These are phyloP conservation scores for Cryptophagus acutangulus DNA, from an alignment of 2,888 invertebrate species.

Conservation along the genomic window DNA sequence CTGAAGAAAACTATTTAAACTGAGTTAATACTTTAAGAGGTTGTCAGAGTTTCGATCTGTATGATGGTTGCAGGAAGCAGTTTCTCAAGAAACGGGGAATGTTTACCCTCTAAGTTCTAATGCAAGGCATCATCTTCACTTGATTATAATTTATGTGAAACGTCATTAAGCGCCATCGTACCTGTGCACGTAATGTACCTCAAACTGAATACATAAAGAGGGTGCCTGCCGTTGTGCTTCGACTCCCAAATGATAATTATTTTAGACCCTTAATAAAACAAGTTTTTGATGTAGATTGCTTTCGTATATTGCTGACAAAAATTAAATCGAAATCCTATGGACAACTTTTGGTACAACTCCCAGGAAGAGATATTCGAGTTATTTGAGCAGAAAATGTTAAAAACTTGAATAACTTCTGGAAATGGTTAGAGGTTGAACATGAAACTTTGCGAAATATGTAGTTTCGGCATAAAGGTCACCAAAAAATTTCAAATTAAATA, in stretches of 20 bases:
- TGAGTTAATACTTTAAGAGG: slow-evolving; percentile 36
- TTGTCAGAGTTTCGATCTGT: not conserved
- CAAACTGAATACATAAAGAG: slow-evolving; percentile 33
- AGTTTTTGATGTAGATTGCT: slow-evolving; percentile 8
- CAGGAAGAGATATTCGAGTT: too few relatives aligned
- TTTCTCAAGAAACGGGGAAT: slow-evolving; percentile 2
- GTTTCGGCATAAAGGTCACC: too few relatives aligned
- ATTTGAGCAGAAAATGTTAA: too few relatives aligned
- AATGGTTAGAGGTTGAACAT: too few relatives aligned
- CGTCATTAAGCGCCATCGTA: slow-evolving; percentile 33
- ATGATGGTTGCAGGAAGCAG: not conserved
- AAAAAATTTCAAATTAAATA: too few relatives aligned
- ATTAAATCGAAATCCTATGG: too few relatives aligned
- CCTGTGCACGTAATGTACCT: slow-evolving; percentile 29
- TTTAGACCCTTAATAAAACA: slow-evolving; percentile 5
- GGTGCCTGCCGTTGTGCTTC: slow-evolving; percentile 2
- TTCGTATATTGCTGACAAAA: too few relatives aligned
- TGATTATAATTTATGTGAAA: slow-evolving; percentile 41
- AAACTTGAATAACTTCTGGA: too few relatives aligned
- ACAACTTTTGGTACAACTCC: too few relatives aligned
- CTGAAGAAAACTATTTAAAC: slow-evolving; percentile 34
- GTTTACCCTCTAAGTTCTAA: slow-evolving; percentile 25
- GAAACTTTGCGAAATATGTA: too few relatives aligned
- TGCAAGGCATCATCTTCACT: slow-evolving; percentile 36
- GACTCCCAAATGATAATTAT: slow-evolving; percentile 7